Evolutionary conservation across 2,797 vertebrate species (phyloP).

Genomic region (Trachops cirrhosus): DNA sequence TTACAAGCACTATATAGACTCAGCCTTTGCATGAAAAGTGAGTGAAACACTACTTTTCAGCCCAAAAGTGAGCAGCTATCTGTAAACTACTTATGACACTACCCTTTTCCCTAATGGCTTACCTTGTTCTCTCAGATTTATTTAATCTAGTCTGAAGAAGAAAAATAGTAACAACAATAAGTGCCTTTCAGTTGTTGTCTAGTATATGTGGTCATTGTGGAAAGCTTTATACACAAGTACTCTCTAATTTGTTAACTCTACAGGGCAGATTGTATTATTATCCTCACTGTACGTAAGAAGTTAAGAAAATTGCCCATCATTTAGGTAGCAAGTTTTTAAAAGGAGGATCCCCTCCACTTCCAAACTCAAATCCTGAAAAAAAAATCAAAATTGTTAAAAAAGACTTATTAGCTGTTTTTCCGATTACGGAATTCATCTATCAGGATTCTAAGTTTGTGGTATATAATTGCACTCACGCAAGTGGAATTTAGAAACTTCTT

Average conservation of each 20-base stretch:
- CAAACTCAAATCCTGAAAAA: neutral
- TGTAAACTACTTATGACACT: neutral
- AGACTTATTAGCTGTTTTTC: neutral
- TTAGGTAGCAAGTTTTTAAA: neutral
- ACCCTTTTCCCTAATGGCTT: neutral
- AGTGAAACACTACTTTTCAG: neutral
- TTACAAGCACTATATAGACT: neutral
- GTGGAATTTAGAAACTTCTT: neutral
- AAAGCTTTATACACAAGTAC: neutral
- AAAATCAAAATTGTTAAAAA: neutral
- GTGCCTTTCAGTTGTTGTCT: neutral
- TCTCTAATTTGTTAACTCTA: neutral
- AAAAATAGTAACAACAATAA: neutral
- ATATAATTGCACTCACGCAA: neutral
- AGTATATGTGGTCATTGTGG: neutral
- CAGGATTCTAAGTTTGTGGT: neutral
- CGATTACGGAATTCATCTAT: neutral
- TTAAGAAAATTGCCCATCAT: neutral
- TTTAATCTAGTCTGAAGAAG: neutral
- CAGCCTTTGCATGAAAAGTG: neutral
- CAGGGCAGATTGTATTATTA: neutral
- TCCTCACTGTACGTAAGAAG: neutral
- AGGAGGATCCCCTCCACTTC: neutral
- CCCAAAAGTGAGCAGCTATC: neutral
- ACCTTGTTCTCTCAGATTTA: neutral